A percentile compares a stretch with the other conserved stretches of the same genome.
Evolutionary conservation across 1,140 invertebrate genomes (phyloP).

Genomic region (Drosophila novamexicana): DNA sequence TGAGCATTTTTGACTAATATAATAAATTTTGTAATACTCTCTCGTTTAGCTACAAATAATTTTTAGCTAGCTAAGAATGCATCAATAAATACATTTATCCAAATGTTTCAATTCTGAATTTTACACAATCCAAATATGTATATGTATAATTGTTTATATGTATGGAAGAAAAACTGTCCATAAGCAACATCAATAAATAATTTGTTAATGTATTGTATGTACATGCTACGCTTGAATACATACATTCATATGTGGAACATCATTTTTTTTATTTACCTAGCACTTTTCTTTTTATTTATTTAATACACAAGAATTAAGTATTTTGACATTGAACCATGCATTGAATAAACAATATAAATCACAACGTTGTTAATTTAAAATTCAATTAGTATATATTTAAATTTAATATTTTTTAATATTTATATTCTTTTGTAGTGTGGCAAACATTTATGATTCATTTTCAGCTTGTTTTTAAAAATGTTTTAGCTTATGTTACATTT

Average conservation of each 20-base stretch:
- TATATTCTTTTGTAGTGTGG: constrained; percentile 6
- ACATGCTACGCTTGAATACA: constrained; percentile 36
- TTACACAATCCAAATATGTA: constrained; percentile 30
- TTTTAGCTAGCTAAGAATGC: constrained; percentile 74
- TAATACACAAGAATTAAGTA: constrained; percentile 46
- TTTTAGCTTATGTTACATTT: constrained; percentile 39
- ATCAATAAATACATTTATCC: constrained; percentile 80
- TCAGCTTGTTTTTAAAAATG: constrained; percentile 36
- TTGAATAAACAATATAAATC: constrained; percentile 74
- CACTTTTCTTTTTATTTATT: constrained; percentile 24
- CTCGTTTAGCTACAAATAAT: constrained; percentile 44
- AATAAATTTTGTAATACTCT: constrained; percentile 17
- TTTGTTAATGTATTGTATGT: constrained; percentile 9
- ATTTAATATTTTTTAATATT: constrained; percentile 31
- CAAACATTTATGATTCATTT: constrained; percentile 34
- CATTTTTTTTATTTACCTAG: constrained; percentile 20
- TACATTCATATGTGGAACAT: constrained; percentile 26
- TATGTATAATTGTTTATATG: constrained; percentile 29
- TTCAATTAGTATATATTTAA: constrained; percentile 41
- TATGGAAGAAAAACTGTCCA: constrained; percentile 82
- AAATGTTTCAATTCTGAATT: constrained; percentile 45
- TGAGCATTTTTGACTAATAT: constrained; percentile 54
- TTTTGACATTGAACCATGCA: constrained; percentile 73
- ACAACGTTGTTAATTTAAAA: constrained; percentile 78
- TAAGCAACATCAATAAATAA: constrained; percentile 65